Evolutionary conservation across 2,888 invertebrate genomes (phyloP), one percentile per base, ranked within the genome.

Genomic region (Microplitis manilae): DNA sequence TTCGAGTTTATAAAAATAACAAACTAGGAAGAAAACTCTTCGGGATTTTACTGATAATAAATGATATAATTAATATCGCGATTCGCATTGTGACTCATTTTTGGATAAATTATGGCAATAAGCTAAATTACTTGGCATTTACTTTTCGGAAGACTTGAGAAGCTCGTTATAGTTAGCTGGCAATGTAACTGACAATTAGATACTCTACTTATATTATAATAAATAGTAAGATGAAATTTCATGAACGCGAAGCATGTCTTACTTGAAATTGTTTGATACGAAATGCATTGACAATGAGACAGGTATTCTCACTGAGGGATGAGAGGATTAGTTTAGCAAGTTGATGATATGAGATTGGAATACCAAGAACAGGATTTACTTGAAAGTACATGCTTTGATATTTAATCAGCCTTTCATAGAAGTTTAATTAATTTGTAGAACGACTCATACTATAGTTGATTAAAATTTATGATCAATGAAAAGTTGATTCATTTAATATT

Each of bases 271-370:
- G 41, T 65, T 41, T 67, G 65, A 73, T 30, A 50, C 40, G 65
- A 20, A 50, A 73, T 65, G 65, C 41, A 73, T 65, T 73, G 73
- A 50, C 41, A 73, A 73, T 73, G 65, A 30, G 41, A 65, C 67
- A 65, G 65, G 38, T 73, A 73, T 67, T 67, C 38, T 50, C 65
- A 67, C 13, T 39, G 15, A 65, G 67, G 30, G 30, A 64, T 73
- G 13, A 50, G 64, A 20, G 59, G 41, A 67, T 65, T 73, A 73
- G 73, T 64, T 41, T 40, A 79, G 75, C 68, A 77, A 79, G 76
- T 73, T 73, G 77, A 77, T 69, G 69, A 20, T 61, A 40, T 64
- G 50, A 78, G 77, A 79, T 74, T 74, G 74, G 75, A 75, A 77
- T 69, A 77, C 71, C 59, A 72, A 76, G 77, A 75, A 76, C 73